A percentile compares a stretch with the other conserved stretches of the same genome.
phyloP scores from a whole-genome alignment of 2,113 vertebrate genomes.

The Gopherus flavomarginatus region DNA sequence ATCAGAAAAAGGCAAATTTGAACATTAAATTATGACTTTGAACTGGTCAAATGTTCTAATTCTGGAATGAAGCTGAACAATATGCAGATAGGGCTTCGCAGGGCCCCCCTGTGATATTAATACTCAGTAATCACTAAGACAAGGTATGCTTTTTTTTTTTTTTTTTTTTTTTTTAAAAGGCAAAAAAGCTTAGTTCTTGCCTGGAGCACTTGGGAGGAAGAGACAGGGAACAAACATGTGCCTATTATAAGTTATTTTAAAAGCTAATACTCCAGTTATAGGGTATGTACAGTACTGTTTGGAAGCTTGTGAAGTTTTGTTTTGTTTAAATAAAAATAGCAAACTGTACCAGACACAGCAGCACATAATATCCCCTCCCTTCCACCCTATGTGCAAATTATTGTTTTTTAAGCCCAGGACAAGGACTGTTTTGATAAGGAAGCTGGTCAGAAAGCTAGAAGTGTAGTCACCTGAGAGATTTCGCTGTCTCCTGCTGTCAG shows the following conservation, averaged over 20 bases:
- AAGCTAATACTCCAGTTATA: not conserved
- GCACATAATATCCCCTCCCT: not conserved
- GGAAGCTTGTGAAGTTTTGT: not conserved
- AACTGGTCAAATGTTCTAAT: not conserved
- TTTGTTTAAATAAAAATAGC: not conserved
- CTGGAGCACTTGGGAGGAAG: not conserved
- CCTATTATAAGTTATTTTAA: not conserved
- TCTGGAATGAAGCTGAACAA: not conserved
- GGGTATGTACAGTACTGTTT: not conserved
- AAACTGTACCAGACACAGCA: not conserved
- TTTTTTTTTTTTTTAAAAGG: no score
- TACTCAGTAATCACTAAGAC: not conserved
- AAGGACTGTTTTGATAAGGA: not conserved
- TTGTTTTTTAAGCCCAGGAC: not conserved
- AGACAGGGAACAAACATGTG: not conserved
- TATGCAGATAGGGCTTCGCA: not conserved
- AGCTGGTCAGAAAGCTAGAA: not conserved
- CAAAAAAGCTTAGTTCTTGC: not conserved
- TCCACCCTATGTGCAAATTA: not conserved
- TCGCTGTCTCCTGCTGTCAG: not conserved
- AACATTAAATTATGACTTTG: not conserved
- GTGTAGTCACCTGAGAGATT: not conserved
- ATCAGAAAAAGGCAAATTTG: not conserved
- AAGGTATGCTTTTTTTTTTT: not conserved
- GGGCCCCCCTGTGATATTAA: not conserved